Percentiles rank a stretch among this genome's conserved stretches.
Conservation (phyloP, 2,888 invertebrate species). For the Aproaerema taeniolella region DNA sequence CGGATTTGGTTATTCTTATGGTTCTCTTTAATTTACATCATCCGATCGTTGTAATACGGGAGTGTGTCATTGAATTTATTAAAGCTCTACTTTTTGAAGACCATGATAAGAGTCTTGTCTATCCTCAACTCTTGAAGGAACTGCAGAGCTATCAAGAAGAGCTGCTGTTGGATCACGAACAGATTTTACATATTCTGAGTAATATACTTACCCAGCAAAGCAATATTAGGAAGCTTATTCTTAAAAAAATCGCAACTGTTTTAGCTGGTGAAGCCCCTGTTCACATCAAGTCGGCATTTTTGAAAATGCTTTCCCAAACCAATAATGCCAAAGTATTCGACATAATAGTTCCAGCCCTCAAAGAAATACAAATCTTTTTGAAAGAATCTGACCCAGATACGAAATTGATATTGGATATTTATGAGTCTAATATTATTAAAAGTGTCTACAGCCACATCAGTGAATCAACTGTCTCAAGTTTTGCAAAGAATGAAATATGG, state of each 20-base stretch:
- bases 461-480: slow-evolving; percentile 58
- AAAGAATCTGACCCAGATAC: slow-evolving; percentile 33
- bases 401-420: slow-evolving; percentile 56
- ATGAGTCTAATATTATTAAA: slow-evolving; percentile 71
- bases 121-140: slow-evolving; percentile 63
- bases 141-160: slow-evolving; percentile 74
- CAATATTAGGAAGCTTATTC: slow-evolving; percentile 54
- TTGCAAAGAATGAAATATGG: slow-evolving; percentile 70
- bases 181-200: slow-evolving; percentile 79
- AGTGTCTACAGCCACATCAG: slow-evolving; percentile 77
- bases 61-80: slow-evolving; percentile 74
- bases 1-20: slow-evolving; percentile 68
- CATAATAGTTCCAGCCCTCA: slow-evolving; percentile 43
- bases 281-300: slow-evolving; percentile 62
- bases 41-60: slow-evolving; percentile 72
- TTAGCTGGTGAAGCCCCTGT: slow-evolving; percentile 55
- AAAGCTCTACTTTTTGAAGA: slow-evolving; percentile 41
- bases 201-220: slow-evolving; percentile 77
- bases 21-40: slow-evolving; percentile 77
- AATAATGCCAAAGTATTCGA: slow-evolving; percentile 63
- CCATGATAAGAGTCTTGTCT: slow-evolving; percentile 48
- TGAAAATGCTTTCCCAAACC: slow-evolving; percentile 60
- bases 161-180: slow-evolving; percentile 81
- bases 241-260: slow-evolving; percentile 50
- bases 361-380: slow-evolving; percentile 36